Evolutionary conservation across 92 coral and sea anemone genomes (phyloP), one percentile per base, ranked within the genome.

Genomic region (Pocillopora meandrina): DNA sequence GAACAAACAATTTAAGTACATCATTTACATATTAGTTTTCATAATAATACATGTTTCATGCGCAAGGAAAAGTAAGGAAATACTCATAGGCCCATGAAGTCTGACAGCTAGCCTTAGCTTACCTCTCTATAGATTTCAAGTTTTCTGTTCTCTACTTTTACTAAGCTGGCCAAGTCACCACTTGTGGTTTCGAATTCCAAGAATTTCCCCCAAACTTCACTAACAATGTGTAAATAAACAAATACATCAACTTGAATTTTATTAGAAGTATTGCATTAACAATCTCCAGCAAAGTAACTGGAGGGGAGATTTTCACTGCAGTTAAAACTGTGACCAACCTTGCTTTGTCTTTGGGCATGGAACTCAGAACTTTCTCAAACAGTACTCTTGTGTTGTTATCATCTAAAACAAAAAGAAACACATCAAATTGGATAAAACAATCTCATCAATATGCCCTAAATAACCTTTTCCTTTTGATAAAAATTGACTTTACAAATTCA

Each of bases 341-440:
- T 26, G 98, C 95, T 82, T 90, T 92, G 72, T 97, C 99, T 62
- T 92, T 97, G 0, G 99, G 99, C 93, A 97, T 95, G 75, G 94
- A 89, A 76, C 92, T 93, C 12, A 97, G 81, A 66, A 95, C 98
- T 77, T 95, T 91, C 72, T 97, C 99, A 86, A 97, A 97, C 61
- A 97, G 84, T 6, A 97, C 99, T 85, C 99, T 90, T 23, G 98
- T 95, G 76, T 97, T 97, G 89, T 97, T 97, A 86, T 97, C 99
- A 82, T 97, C 99, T 97, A 87, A 20, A 79, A 65, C 55, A 58
- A 83, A 80, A 74, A 26, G 21, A 49, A 33, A 56, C 49, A 4
- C 21, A 83, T 20, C 11, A 49, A 65, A 2, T 20, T 13, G 2
- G 14, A 71, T 13, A 20, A 42, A 42, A 42, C 4, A 42, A 42